These are phyloP conservation scores for Caenorhabditis parvicauda DNA, from an alignment of 2,888 invertebrate genomes.

Conservation along the genomic window DNA sequence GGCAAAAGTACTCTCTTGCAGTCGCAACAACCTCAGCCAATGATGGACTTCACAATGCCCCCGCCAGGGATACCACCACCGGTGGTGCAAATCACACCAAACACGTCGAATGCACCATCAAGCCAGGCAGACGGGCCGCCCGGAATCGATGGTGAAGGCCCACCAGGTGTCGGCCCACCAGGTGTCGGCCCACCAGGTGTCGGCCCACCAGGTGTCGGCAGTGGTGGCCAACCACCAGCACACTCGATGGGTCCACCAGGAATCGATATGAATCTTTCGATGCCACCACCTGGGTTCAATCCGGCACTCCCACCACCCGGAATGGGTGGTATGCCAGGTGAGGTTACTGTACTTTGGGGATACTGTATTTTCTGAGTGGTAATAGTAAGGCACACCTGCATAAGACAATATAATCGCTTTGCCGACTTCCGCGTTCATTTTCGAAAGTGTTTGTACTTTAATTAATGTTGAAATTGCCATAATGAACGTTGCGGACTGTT, in stretches of 20 bases:
- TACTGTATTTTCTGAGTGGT: too few species aligned
- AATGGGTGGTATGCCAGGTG: conserved; percentile 15
- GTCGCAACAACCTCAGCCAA: conserved; percentile 1
- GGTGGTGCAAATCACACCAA: not conserved
- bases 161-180: conserved; percentile 16
- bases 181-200: conserved; percentile 23
- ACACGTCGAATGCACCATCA: not conserved
- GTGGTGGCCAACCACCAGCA: not conserved
- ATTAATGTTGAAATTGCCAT: too few species aligned
- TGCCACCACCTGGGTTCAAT: conserved; percentile 34
- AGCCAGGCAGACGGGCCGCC: conserved; percentile 32
- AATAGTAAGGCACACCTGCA: too few species aligned
- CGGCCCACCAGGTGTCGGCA: conserved; percentile 4
- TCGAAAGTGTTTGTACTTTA: too few species aligned
- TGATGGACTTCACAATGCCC: conserved; percentile 31
- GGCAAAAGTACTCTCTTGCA: too few species aligned
- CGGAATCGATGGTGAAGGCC: conserved; percentile 26
- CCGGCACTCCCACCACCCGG: conserved; percentile 35
- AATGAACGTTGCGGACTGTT: too few species aligned
- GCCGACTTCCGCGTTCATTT: too few species aligned
- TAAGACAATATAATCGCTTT: too few species aligned
- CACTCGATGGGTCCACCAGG: conserved; percentile 7
- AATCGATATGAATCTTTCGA: conserved; percentile 11
- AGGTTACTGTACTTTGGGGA: too few species aligned
- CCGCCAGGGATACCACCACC: conserved; percentile 4